phyloP scores from a whole-genome alignment of 2,797 vertebrate species.

The Mormyrops attenuatus region DNA sequence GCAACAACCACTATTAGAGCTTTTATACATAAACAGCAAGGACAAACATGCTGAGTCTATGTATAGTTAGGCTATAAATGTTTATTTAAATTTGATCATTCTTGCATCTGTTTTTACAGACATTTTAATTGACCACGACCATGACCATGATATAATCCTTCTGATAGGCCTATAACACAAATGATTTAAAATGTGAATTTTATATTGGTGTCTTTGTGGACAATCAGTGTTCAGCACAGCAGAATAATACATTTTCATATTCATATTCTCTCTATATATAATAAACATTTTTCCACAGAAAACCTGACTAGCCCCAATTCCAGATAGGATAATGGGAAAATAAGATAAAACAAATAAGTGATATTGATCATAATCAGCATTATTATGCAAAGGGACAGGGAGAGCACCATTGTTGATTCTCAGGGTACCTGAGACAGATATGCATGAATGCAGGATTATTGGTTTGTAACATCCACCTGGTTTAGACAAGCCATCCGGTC shows the following conservation, averaged over 20 bases:
- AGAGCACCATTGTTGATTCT: not conserved
- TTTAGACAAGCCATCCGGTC: not conserved
- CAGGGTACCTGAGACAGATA: not conserved
- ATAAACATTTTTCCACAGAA: not conserved
- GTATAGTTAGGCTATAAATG: not conserved
- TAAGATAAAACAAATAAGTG: not conserved
- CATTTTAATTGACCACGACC: not conserved
- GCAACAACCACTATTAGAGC: not conserved
- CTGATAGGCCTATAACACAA: not conserved
- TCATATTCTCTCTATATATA: not conserved
- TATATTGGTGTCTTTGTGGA: not conserved
- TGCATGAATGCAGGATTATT: not conserved
- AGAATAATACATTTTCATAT: not conserved
- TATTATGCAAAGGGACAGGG: not conserved
- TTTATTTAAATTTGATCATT: not conserved
- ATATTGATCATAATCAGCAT: not conserved
- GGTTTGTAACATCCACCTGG: not conserved
- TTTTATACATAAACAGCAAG: not conserved
- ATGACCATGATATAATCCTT: not conserved
- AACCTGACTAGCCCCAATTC: not conserved
- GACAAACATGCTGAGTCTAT: not conserved
- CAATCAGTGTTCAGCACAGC: not conserved
- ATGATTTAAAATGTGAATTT: not conserved
- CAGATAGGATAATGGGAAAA: not conserved
- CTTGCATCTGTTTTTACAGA: not conserved